phyloP scores from a whole-genome alignment of 2,113 vertebrate species.

The Paedocypris sp. region DNA sequence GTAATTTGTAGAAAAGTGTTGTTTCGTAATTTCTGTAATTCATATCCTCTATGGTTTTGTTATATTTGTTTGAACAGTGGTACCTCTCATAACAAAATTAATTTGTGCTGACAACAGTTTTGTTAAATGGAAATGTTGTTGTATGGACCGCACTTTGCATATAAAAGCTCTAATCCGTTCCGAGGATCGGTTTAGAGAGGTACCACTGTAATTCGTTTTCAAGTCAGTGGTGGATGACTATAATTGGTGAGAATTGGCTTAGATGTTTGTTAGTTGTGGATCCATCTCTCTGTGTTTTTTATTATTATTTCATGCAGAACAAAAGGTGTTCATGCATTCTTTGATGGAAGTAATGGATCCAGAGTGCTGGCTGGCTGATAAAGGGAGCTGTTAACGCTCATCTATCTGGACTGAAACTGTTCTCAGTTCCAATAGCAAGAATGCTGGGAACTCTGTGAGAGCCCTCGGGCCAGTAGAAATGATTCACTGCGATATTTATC shows the following conservation, averaged over 20 bases:
- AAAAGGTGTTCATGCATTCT: conserved; percentile 51
- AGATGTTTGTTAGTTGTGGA: conserved; percentile 1
- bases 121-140: no score
- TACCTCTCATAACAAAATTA: no score
- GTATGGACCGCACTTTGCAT: no score
- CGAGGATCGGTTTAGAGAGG: no score
- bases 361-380: conserved; percentile 61
- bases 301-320: conserved; percentile 24
- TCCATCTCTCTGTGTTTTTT: conserved; percentile 9
- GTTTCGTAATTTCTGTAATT: not conserved
- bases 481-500: conserved; percentile 57
- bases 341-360: conserved; percentile 65
- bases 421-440: conserved; percentile 53
- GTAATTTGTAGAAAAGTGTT: no score
- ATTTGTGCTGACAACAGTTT: no score
- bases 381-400: conserved; percentile 69
- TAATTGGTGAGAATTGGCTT: conserved; percentile 9
- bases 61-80: no score
- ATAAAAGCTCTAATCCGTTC: no score
- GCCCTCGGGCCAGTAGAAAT: conserved; percentile 55
- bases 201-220: not conserved
- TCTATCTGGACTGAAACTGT: conserved; percentile 59
- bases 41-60: not conserved
- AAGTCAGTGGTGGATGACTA: conserved; percentile 26
- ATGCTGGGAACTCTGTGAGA: conserved; percentile 56